Evolutionary conservation across 2,113 vertebrate species (phyloP), one percentile per base, ranked within the genome.

Genomic region (Glaucomys volans): DNA sequence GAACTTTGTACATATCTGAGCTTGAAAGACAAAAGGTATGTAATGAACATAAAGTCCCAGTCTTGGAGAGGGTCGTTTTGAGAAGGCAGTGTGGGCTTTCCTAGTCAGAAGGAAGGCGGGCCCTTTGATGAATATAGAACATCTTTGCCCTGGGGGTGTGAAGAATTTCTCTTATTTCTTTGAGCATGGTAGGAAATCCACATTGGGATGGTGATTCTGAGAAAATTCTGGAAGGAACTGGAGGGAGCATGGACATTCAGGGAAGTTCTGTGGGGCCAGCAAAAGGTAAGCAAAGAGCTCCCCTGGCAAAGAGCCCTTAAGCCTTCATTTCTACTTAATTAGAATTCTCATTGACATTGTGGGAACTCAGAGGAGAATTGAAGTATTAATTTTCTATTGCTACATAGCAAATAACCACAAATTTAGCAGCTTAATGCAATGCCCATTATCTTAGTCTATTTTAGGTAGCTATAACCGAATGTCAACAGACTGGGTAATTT

Each of bases 161-260:
- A 94, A 93, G 28, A 8, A 84, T 87, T 84, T 69, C 7, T 92
- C 47, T 79, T 54, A 74, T 42, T 90, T 92, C 35, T 83, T 88
- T 93, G 35, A 75, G 40, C 22, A 90, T 93, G 90, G 37, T 66
- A 96, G 87, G 72, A 93, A 96, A 85, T 85, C 57, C 72, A 86
- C 82, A 76, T 42, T 91, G 93, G 87, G 35, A 71, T 87, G 77
- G 35, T 12, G 40, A 77, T 91, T 95, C 77, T 88, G 66, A 96
- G 62, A 83, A 94, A 35, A 88, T 64, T 64, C 44, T 75, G 52
- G 72, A 37, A 88, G 59, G 32, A 91, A 42, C 57, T 80, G 50
- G 77, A 80, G 52, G 30, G 54, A 92, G 42, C 42, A 80, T 84
- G 57, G 59, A 85, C 30, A 76, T 90, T 85, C 74, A 81, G 66